phyloP scores from a whole-genome alignment of 1,140 invertebrate genomes.

The Halictus rubicundus region DNA sequence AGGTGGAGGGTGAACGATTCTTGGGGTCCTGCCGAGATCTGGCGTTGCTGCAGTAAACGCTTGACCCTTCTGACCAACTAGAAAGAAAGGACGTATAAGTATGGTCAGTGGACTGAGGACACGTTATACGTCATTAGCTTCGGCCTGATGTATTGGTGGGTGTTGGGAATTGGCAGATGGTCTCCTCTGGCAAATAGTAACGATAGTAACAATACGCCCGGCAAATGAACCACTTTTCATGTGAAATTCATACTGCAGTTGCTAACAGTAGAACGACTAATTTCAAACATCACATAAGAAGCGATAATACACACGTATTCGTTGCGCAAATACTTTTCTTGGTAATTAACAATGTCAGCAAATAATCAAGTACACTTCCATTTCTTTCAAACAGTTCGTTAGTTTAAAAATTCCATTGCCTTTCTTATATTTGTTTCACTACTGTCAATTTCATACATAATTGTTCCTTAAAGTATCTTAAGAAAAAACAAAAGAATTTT shows the following conservation, averaged over 20 bases:
- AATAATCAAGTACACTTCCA: too few species aligned
- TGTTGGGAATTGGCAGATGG: slow-evolving; percentile 74
- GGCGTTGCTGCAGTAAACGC: slow-evolving; percentile 64
- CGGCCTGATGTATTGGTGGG: slow-evolving; percentile 61
- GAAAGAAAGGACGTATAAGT: slow-evolving; percentile 43
- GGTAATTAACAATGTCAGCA: too few species aligned
- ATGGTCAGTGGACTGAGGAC: slow-evolving; percentile 52
- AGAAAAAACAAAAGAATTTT: too few species aligned
- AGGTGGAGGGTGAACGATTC: slow-evolving; percentile 55
- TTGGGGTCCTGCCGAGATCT: slow-evolving; percentile 29
- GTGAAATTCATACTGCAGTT: slow-evolving; percentile 28
- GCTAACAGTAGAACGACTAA: neutral
- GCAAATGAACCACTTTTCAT: slow-evolving; percentile 44
- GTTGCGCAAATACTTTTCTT: too few species aligned
- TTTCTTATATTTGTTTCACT: too few species aligned
- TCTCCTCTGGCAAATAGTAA: slow-evolving; percentile 55
- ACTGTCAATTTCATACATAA: too few species aligned
- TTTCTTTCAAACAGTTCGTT: too few species aligned
- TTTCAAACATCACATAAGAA: neutral
- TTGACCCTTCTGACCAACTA: slow-evolving; percentile 66
- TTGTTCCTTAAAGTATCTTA: too few species aligned
- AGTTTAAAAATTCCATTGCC: too few species aligned
- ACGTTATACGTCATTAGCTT: slow-evolving; percentile 75
- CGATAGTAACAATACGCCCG: slow-evolving; percentile 41
- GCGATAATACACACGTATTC: too few species aligned